A percentile compares a stretch with the other conserved stretches of the same genome.
phyloP scores from a whole-genome alignment of 2,113 vertebrate genomes.

The Thymallus thymallus region DNA sequence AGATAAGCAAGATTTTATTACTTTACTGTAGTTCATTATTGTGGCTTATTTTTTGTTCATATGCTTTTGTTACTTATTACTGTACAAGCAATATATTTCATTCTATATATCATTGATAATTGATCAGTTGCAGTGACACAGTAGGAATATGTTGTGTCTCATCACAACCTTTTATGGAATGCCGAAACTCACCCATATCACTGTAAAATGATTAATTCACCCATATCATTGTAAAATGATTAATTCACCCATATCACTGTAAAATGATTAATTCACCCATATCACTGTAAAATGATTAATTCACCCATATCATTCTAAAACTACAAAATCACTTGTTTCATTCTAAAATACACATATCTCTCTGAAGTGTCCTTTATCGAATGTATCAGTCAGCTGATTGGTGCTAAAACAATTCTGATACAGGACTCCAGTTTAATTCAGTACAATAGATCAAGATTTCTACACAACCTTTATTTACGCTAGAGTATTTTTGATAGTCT shows the following conservation, averaged over 20 bases:
- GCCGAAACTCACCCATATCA: slow-evolving; percentile 48
- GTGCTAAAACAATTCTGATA: slow-evolving; percentile 48
- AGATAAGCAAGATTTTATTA: neutral
- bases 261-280: slow-evolving; percentile 34
- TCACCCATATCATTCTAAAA: slow-evolving; percentile 35
- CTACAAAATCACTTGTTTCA: slow-evolving; percentile 42
- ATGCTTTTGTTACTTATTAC: slow-evolving; percentile 14
- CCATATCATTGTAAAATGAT: neutral
- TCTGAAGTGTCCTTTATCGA: slow-evolving; percentile 61
- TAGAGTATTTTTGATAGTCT: slow-evolving; percentile 69
- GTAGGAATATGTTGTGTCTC: slow-evolving; percentile 36
- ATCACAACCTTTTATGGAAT: slow-evolving; percentile 50
- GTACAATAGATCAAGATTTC: slow-evolving; percentile 47
- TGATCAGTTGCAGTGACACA: slow-evolving; percentile 20
- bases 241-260: no score
- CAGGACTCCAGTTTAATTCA: slow-evolving; percentile 28
- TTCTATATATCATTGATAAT: slow-evolving; percentile 20
- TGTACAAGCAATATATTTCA: slow-evolving; percentile 24
- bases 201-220: neutral
- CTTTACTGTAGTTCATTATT: slow-evolving; percentile 17
- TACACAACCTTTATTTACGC: slow-evolving; percentile 55
- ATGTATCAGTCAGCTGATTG: slow-evolving; percentile 54
- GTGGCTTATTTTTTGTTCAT: slow-evolving; percentile 25
- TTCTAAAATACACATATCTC: neutral
- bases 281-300: slow-evolving; percentile 10